Evolutionary conservation across 2,797 vertebrate species (phyloP).

Genomic region (Pseudotriccus pelzelni): DNA sequence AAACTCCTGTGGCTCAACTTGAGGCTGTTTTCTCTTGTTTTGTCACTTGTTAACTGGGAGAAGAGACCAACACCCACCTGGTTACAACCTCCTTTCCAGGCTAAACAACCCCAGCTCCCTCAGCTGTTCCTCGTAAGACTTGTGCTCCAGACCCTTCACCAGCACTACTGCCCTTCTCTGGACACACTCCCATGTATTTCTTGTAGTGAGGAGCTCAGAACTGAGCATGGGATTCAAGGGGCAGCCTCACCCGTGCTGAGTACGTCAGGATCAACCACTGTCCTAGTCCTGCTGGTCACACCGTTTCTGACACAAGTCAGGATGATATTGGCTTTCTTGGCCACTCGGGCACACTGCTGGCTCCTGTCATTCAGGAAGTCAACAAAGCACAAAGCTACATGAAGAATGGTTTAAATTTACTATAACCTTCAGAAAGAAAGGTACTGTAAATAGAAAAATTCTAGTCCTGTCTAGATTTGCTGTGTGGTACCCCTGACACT

Average conservation of each 20-base stretch:
- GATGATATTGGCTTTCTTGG: background rate
- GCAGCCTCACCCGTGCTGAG: background rate
- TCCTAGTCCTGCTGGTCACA: background rate
- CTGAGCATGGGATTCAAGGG: fast-evolving
- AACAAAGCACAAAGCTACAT: background rate
- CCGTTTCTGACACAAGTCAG: background rate
- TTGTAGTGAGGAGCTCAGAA: background rate
- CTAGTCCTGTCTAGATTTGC: background rate
- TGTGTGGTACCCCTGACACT: background rate
- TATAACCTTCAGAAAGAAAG: background rate
- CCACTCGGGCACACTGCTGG: background rate
- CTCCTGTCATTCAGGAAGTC: background rate
- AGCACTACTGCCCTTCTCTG: background rate
- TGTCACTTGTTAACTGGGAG: background rate
- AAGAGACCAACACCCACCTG: background rate
- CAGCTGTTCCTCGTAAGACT: fast-evolving
- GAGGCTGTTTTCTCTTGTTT: background rate
- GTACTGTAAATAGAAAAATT: background rate
- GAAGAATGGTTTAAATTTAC: background rate
- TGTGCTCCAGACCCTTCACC: background rate
- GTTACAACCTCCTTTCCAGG: background rate
- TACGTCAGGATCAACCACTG: background rate
- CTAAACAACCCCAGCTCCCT: background rate
- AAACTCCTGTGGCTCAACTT: background rate
- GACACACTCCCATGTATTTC: background rate